These are phyloP conservation scores for Lycorma delicatula DNA, from an alignment of 1,140 invertebrate genomes.

Conservation along the genomic window DNA sequence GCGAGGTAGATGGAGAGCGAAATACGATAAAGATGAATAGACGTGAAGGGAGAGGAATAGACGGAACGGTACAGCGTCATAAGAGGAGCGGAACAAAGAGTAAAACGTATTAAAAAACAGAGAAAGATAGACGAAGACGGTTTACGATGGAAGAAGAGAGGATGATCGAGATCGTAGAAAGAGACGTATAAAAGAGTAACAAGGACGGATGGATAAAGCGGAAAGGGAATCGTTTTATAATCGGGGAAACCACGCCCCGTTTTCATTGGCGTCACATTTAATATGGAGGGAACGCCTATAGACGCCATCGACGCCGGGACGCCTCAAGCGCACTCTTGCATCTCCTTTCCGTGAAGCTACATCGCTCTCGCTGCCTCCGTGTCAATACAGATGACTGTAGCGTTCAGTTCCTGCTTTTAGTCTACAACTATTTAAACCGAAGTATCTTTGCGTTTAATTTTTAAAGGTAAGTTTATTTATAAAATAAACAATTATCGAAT, in stretches of 20 bases:
- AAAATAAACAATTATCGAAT: no score
- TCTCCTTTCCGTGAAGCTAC: no score
- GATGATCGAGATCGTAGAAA: background rate
- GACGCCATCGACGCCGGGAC: background rate
- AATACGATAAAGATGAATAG: background rate
- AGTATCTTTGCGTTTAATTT: no score
- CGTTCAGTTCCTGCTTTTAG: no score
- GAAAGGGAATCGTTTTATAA: background rate
- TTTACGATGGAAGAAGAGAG: background rate
- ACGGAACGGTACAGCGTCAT: background rate
- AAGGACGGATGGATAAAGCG: background rate
- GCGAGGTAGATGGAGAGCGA: no score
- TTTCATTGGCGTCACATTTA: constrained; percentile 3
- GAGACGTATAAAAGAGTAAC: background rate
- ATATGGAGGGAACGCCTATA: constrained; percentile 2
- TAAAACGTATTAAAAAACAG: background rate
- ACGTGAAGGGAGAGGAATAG: background rate
- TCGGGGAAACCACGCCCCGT: background rate
- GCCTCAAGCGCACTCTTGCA: background rate
- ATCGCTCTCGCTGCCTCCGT: no score
- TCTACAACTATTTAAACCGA: no score
- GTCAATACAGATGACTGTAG: no score
- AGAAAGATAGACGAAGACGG: background rate
- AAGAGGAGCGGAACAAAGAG: background rate
- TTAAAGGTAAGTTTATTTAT: no score